Evolutionary conservation across 2,113 vertebrate genomes (phyloP).

Genomic region (Patagioenas fasciata): DNA sequence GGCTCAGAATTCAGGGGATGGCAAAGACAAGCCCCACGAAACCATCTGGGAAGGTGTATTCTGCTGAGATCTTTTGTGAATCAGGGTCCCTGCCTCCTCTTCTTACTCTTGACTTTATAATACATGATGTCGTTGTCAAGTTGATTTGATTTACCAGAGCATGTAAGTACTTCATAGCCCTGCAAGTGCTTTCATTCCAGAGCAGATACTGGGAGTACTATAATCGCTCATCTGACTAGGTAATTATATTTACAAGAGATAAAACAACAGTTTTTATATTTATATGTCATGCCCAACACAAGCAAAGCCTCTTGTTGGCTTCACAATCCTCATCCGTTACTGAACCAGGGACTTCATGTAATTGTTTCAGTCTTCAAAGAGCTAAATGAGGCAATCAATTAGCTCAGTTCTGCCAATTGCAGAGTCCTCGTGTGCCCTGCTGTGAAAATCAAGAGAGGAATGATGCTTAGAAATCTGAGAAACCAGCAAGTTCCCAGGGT

Average conservation of each 20-base stretch:
- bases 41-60: not conserved
- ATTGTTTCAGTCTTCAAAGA: not conserved
- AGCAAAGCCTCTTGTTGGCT: not conserved
- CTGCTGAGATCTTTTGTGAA: not conserved
- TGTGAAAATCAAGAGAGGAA: not conserved
- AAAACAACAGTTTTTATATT: not conserved
- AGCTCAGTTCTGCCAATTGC: not conserved
- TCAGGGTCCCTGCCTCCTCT: not conserved
- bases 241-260: not conserved
- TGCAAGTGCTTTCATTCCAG: conserved; percentile 1
- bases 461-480: not conserved
- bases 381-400: not conserved
- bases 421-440: not conserved
- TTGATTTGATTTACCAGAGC: not conserved
- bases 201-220: not conserved
- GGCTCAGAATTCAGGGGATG: not conserved
- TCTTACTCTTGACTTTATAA: not conserved
- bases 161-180: not conserved
- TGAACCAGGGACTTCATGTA: not conserved
- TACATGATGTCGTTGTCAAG: not conserved
- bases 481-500: not conserved
- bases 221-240: not conserved
- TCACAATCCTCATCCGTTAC: not conserved
- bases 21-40: not conserved
- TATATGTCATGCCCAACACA: not conserved